These are phyloP conservation scores for Callorhinus ursinus DNA, from an alignment of 2,113 vertebrate genomes.

Conservation along the genomic window DNA sequence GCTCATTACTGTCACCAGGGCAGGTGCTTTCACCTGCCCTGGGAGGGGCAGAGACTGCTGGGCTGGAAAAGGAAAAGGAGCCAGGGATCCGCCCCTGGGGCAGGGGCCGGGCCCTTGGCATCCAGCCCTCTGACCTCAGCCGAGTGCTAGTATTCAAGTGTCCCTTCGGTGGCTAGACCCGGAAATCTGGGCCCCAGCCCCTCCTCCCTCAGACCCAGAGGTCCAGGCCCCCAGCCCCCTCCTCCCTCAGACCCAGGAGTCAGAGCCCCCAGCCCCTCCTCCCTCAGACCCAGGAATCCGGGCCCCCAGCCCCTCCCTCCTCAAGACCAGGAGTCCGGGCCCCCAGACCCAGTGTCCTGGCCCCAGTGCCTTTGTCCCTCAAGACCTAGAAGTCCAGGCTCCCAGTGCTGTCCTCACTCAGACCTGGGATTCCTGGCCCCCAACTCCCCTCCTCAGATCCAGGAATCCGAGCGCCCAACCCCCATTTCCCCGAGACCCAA, in stretches of 20 bases:
- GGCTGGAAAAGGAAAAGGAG: slow-evolving; percentile 45
- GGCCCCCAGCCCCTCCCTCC: not conserved
- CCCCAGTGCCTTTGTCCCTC: not conserved
- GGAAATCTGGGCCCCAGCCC: too few species aligned
- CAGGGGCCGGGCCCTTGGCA: not conserved
- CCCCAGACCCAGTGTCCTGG: not conserved
- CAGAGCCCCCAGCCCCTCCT: not conserved
- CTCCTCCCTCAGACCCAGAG: not conserved
- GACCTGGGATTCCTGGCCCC: not conserved
- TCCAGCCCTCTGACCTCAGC: not conserved
- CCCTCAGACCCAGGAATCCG: not conserved
- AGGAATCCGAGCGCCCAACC: not conserved
- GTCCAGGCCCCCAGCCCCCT: not conserved
- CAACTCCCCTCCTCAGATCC: not conserved
- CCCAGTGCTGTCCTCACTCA: not conserved
- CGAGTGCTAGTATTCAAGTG: not conserved
- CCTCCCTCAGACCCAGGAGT: not conserved
- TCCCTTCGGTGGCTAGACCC: not conserved
- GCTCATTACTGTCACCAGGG: slow-evolving; percentile 65
- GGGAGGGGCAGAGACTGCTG: slow-evolving; percentile 52
- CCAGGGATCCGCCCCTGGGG: slow-evolving; percentile 54
- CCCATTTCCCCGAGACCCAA: not conserved
- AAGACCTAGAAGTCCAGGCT: not conserved
- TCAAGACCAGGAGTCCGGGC: not conserved
- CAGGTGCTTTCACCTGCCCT: slow-evolving; percentile 67